phyloP scores from a whole-genome alignment of 1,140 invertebrate species.

The Achroia grisella region DNA sequence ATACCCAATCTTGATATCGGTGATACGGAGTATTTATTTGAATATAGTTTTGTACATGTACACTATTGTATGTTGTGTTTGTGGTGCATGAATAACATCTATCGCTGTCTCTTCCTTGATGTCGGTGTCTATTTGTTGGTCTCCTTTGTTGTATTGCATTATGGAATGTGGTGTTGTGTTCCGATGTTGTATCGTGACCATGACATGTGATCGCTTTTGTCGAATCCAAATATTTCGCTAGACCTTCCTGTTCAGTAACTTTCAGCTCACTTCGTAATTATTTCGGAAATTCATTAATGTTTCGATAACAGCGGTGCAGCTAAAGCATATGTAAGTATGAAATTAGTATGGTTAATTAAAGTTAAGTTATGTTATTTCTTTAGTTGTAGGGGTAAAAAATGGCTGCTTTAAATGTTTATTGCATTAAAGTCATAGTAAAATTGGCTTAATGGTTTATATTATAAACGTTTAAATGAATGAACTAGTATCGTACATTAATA shows the following conservation, averaged over 20 bases:
- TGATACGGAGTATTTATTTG: too few species aligned
- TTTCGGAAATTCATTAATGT: conserved; percentile 2
- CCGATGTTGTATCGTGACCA: conserved; percentile 31
- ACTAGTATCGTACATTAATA: too few species aligned
- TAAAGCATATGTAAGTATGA: conserved; percentile 20
- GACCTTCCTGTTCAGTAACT: conserved; percentile 1
- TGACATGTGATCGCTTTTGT: conserved; percentile 50
- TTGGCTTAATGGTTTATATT: too few species aligned
- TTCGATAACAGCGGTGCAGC: conserved; percentile 30
- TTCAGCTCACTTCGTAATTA: conserved; percentile 2
- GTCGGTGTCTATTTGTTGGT: conserved; percentile 19
- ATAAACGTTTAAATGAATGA: too few species aligned
- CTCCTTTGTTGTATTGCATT: conserved; percentile 21
- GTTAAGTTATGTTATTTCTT: too few species aligned
- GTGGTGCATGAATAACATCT: conserved; percentile 74
- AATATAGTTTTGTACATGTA: too few species aligned
- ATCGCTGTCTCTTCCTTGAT: conserved; percentile 27
- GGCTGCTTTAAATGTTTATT: too few species aligned
- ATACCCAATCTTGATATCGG: too few species aligned
- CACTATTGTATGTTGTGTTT: conserved; percentile 28
- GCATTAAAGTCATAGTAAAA: too few species aligned
- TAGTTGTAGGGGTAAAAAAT: too few species aligned
- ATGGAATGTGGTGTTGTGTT: conserved; percentile 64
- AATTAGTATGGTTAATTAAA: conserved; percentile 1
- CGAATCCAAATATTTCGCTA: conserved; percentile 19